These are phyloP conservation scores for Ochotona curzoniae DNA, from an alignment of 2,113 vertebrate genomes.

Conservation along the genomic window DNA sequence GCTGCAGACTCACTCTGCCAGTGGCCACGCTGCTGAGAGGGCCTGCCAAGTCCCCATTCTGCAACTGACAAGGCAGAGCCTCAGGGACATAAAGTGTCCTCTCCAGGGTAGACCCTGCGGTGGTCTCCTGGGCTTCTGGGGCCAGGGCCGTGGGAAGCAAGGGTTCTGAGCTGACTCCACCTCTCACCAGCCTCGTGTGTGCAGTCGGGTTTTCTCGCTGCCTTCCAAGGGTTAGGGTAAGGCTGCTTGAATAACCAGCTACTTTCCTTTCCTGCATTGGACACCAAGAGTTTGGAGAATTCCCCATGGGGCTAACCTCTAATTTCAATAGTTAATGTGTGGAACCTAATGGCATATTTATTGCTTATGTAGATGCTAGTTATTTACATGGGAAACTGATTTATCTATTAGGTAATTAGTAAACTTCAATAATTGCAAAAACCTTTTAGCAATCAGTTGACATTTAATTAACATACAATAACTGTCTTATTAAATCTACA, in stretches of 20 bases:
- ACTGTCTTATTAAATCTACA: conserved; percentile 91
- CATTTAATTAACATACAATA: conserved; percentile 91
- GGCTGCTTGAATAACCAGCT: not conserved
- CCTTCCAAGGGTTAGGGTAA: conserved; percentile 27
- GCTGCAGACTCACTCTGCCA: rapidly evolving
- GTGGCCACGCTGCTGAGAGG: rapidly evolving
- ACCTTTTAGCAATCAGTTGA: conserved; percentile 89
- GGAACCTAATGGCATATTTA: conserved; percentile 83
- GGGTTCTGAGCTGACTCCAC: not conserved
- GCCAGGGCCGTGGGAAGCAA: not conserved
- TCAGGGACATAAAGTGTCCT: not conserved
- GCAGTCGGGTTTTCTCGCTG: not conserved
- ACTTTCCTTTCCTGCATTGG: conserved; percentile 9
- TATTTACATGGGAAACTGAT: conserved; percentile 88
- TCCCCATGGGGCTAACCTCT: conserved; percentile 68
- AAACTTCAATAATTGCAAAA: conserved; percentile 89
- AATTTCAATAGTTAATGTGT: conserved; percentile 77
- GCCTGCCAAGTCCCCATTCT: not conserved
- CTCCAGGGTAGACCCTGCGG: too few relatives aligned
- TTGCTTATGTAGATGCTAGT: conserved; percentile 85
- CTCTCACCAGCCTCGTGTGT: not conserved
- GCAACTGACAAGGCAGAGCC: not conserved
- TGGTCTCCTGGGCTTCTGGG: not conserved
- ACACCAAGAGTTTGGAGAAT: conserved; percentile 47
- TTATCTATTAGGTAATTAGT: conserved; percentile 90